phyloP scores from a whole-genome alignment of 1,140 invertebrate genomes.

The Tetragnatha versicolor region DNA sequence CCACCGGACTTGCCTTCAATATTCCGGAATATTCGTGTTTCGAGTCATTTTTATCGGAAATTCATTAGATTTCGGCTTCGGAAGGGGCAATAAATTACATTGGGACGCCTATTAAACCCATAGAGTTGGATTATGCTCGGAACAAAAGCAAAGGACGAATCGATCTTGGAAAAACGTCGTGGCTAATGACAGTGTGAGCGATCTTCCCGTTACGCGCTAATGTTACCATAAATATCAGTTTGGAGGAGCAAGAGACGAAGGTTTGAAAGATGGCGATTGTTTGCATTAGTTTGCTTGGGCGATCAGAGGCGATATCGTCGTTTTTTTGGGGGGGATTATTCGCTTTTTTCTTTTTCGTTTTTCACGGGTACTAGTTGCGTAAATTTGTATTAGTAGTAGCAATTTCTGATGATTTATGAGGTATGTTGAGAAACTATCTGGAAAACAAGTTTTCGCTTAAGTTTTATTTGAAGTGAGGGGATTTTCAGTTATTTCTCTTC shows the following conservation, averaged over 20 bases:
- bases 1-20: too few relatives aligned
- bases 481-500: too few relatives aligned
- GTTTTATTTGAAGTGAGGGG: too few relatives aligned
- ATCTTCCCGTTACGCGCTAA: not conserved
- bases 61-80: conserved; percentile 42
- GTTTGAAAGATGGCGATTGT: conserved; percentile 15
- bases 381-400: too few relatives aligned
- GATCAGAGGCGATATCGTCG: too few relatives aligned
- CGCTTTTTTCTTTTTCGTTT: too few relatives aligned
- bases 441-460: too few relatives aligned
- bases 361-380: too few relatives aligned
- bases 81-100: conserved; percentile 44
- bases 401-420: too few relatives aligned
- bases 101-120: conserved; percentile 24
- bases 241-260: not conserved
- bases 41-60: conserved; percentile 35
- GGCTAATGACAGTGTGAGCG: conserved; percentile 31
- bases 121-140: not conserved
- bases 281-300: not conserved
- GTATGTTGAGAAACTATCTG: too few relatives aligned
- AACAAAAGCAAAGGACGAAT: conserved; percentile 7
- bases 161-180: conserved; percentile 25
- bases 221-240: conserved; percentile 44
- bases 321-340: too few relatives aligned
- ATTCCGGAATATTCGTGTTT: too few relatives aligned